phyloP scores from a whole-genome alignment of 2,888 invertebrate genomes.

The Nesidiocoris tenuis region DNA sequence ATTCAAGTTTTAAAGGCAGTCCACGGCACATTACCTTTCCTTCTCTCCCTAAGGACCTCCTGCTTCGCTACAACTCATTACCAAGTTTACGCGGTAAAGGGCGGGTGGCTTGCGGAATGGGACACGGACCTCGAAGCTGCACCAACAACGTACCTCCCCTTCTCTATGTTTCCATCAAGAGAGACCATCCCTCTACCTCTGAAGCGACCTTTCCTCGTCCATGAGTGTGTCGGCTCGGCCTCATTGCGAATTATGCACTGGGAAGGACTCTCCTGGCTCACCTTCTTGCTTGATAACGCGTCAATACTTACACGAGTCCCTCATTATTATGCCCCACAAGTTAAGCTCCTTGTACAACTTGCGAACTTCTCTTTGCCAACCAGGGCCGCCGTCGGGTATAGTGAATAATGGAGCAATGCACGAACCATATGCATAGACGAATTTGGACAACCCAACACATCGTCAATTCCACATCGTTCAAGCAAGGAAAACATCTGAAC shows the following conservation, averaged over 20 bases:
- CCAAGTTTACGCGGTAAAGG: conserved; percentile 27
- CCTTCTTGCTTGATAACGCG: conserved; percentile 27
- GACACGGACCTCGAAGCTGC: conserved; percentile 1
- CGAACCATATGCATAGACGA: too few relatives aligned
- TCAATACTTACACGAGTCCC: conserved; percentile 26
- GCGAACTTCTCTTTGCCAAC: neutral
- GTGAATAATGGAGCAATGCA: neutral
- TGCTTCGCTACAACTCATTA: conserved; percentile 18
- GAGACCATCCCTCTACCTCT: too few relatives aligned
- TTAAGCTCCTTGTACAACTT: conserved; percentile 18
- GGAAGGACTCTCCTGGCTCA: neutral
- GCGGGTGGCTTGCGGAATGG: neutral
- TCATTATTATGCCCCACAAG: conserved; percentile 11
- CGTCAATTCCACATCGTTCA: too few relatives aligned
- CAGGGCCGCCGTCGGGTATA: neutral
- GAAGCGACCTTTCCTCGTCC: neutral
- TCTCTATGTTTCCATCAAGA: too few relatives aligned
- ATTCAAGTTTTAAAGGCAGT: conserved; percentile 4
- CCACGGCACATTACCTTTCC: conserved; percentile 8
- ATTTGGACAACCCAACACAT: too few relatives aligned
- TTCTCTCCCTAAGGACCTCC: conserved; percentile 8
- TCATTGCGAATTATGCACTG: conserved; percentile 31
- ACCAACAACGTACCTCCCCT: too few relatives aligned
- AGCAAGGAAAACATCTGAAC: too few relatives aligned
- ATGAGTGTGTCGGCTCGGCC: neutral